phyloP scores from a whole-genome alignment of 2,113 vertebrate genomes.

The Brachypodius melanocephalos region DNA sequence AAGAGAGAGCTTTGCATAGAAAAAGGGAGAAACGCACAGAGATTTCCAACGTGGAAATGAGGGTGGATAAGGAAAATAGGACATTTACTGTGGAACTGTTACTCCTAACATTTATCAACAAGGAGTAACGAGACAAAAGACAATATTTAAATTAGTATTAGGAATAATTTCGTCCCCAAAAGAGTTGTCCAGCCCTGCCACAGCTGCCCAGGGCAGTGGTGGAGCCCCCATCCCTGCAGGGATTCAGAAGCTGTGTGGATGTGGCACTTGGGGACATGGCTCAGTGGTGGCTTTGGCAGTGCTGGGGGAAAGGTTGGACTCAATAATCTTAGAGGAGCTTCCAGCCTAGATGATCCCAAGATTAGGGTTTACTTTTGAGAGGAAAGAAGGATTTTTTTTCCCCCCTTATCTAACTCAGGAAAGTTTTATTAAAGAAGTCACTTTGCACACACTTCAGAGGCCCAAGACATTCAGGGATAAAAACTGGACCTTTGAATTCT shows the following conservation, averaged over 20 bases:
- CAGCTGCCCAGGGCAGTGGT: background rate
- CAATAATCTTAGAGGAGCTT: background rate
- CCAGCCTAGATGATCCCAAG: background rate
- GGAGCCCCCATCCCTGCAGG: background rate
- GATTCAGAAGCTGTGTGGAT: background rate
- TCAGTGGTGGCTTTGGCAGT: background rate
- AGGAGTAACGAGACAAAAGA: background rate
- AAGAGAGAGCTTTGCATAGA: background rate
- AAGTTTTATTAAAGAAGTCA: background rate
- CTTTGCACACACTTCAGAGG: background rate
- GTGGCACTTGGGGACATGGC: background rate
- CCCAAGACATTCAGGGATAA: background rate
- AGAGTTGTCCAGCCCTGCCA: background rate
- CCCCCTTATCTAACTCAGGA: background rate
- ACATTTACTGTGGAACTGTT: background rate
- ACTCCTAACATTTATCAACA: background rate
- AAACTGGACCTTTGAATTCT: background rate
- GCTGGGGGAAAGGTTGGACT: background rate
- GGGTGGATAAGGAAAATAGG: background rate
- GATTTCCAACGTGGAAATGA: rapidly evolving
- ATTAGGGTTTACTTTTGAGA: background rate
- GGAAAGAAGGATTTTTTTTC: rapidly evolving
- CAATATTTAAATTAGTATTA: background rate
- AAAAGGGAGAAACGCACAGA: background rate
- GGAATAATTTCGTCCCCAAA: background rate